Evolutionary conservation across 2,113 vertebrate species (phyloP).

Genomic region (Daphoenositta chrysoptera): DNA sequence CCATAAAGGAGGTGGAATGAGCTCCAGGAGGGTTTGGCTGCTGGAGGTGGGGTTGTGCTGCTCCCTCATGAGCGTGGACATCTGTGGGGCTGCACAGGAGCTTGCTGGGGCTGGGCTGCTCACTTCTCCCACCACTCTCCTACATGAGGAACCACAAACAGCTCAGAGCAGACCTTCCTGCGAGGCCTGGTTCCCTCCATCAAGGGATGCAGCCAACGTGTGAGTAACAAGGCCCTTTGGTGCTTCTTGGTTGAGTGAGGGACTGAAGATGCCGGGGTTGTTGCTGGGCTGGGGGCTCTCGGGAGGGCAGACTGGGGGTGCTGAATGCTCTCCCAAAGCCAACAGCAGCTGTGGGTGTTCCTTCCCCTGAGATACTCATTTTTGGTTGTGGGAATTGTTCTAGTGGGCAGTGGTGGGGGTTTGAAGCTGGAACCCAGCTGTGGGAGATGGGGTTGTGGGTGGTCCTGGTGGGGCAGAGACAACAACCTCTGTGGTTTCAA

Average conservation of each 20-base stretch:
- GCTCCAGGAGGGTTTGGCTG: fast-evolving
- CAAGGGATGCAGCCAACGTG: fast-evolving
- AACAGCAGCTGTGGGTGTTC: neutral
- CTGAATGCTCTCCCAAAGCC: neutral
- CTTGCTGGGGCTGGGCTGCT: fast-evolving
- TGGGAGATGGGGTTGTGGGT: neutral
- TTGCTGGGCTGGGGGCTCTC: neutral
- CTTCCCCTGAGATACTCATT: fast-evolving
- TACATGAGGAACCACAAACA: fast-evolving
- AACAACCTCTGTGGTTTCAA: neutral
- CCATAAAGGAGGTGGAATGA: neutral
- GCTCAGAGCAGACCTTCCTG: fast-evolving
- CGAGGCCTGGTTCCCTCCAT: fast-evolving
- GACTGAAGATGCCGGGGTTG: fast-evolving
- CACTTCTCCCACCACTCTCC: fast-evolving
- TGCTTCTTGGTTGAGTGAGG: neutral
- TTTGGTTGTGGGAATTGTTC: neutral
- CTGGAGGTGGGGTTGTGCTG: fast-evolving
- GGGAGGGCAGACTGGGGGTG: too few relatives aligned
- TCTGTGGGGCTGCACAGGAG: neutral
- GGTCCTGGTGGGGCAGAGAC: neutral
- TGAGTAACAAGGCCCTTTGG: neutral
- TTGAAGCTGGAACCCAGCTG: neutral
- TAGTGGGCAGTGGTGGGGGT: neutral
- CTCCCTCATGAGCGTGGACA: fast-evolving